phyloP scores from a whole-genome alignment of 1,140 invertebrate species.

The Mamestra configurata region DNA sequence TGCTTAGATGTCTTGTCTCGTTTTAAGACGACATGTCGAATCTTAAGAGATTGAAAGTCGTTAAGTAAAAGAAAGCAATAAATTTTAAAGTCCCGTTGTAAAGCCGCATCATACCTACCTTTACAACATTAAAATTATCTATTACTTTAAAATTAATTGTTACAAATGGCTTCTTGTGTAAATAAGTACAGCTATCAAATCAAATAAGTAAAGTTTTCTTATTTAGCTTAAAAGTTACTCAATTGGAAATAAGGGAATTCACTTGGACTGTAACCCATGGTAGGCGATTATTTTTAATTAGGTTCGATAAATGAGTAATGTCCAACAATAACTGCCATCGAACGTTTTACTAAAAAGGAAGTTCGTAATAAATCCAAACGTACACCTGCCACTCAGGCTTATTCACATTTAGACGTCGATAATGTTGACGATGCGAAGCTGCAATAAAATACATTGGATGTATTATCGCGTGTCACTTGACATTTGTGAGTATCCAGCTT shows the following conservation, averaged over 20 bases:
- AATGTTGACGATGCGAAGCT: conserved; percentile 62
- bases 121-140: conserved; percentile 57
- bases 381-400: conserved; percentile 64
- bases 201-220: conserved; percentile 19
- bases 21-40: conserved; percentile 9
- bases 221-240: neutral
- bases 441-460: conserved; percentile 67
- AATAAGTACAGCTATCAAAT: conserved; percentile 38
- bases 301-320: conserved; percentile 42
- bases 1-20: neutral
- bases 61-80: conserved; percentile 81
- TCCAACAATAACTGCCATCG: conserved; percentile 36
- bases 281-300: conserved; percentile 47
- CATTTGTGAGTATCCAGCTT: conserved; percentile 72
- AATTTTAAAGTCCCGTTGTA: conserved; percentile 76
- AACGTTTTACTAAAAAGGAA: conserved; percentile 54
- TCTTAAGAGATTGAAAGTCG: conserved; percentile 70
- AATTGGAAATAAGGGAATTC: conserved; percentile 14
- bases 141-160: conserved; percentile 53
- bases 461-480: conserved; percentile 76
- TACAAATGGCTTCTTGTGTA: conserved; percentile 44
- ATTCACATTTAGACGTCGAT: conserved; percentile 58
- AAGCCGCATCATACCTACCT: conserved; percentile 64
- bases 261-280: conserved; percentile 6
- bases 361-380: conserved; percentile 61